Evolutionary conservation across 2,888 invertebrate species (phyloP).

Genomic region (Nomada fabriciana): DNA sequence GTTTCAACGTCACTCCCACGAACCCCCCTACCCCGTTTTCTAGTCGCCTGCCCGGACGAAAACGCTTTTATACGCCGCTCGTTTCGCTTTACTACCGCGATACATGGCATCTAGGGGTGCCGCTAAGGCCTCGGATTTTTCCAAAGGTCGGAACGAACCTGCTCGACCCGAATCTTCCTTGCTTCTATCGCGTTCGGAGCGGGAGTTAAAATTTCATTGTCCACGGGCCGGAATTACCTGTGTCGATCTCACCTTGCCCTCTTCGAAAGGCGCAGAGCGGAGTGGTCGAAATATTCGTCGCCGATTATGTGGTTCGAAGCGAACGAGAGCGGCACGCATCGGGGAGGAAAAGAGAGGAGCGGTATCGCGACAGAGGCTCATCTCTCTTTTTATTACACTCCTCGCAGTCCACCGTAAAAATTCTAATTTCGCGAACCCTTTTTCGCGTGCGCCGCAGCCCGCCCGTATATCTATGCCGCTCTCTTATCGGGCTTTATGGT

Average conservation of each 20-base stretch:
- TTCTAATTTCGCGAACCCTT: constrained; percentile 78
- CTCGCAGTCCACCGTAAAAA: constrained; percentile 75
- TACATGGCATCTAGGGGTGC: constrained; percentile 59
- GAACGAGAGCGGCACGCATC: too few relatives aligned
- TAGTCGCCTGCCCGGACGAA: constrained; percentile 50
- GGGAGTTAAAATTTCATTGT: too few relatives aligned
- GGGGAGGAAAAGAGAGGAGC: background rate
- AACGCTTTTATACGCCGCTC: constrained; percentile 75
- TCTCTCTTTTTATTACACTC: constrained; percentile 66
- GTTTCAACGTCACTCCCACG: constrained; percentile 77
- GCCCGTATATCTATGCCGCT: constrained; percentile 75
- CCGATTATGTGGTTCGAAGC: too few relatives aligned
- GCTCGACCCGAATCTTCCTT: background rate
- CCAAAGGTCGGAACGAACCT: background rate
- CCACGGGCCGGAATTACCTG: background rate
- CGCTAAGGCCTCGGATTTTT: constrained; percentile 48
- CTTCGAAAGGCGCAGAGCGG: too few relatives aligned
- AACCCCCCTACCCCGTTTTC: constrained; percentile 50
- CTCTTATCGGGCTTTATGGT: constrained; percentile 81
- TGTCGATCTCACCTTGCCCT: background rate
- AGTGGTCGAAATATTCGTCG: too few relatives aligned
- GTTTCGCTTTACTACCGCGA: constrained; percentile 76
- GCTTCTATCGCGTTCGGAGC: background rate
- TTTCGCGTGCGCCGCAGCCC: constrained; percentile 65
- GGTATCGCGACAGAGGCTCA: constrained; percentile 57